Evolutionary conservation across 64 coral and sea anemone genomes (phyloP), one percentile per base, ranked within the genome.

Genomic region (Montipora cactus): DNA sequence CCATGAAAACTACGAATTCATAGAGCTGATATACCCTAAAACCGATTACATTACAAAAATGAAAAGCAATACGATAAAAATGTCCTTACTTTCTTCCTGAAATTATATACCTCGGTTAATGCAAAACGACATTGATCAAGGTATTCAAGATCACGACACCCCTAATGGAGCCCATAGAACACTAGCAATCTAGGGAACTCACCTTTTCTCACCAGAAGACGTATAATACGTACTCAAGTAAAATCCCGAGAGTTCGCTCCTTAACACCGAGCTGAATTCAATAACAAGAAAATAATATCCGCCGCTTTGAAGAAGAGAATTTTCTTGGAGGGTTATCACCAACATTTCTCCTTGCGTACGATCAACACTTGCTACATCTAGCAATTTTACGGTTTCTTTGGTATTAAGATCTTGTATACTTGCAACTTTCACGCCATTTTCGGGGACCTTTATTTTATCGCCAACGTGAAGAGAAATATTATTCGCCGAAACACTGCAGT

Each of bases 391-490:
- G 4, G 2, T 50, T 2, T 67, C 59, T 21, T 49, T 20, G 5
- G 3, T 21, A 4, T 5, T 9, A 1, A 20, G 8, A 70, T 70
- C 66, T 85, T 8, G 7, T n/a, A 85, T 7, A 49, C 19, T 7
- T n/a, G 25, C 82, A 5, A 85, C 82, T 22, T 6, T 67, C 18
- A 70, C 82, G 18, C 9, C 21, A 71, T 18, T 7, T 21, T 71
- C 18, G 8, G 7, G n/a, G 3, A 70, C 46, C 16, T 70, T 7
- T 5, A 85, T 71, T 70, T 85, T 85, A 0, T 20, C 66, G 45
- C 82, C 82, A 70, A 85, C 62, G 49, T 85, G 82, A 67, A 85
- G 82, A 8, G 82, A 70, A 13, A 85, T 85, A 70, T 85, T 85
- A 10, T 49, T 69, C 23, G 62, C 44, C 12, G 82, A 16, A 70